Evolutionary conservation across 2,113 vertebrate genomes (phyloP).

Genomic region (Cyprinodon variegatus): DNA sequence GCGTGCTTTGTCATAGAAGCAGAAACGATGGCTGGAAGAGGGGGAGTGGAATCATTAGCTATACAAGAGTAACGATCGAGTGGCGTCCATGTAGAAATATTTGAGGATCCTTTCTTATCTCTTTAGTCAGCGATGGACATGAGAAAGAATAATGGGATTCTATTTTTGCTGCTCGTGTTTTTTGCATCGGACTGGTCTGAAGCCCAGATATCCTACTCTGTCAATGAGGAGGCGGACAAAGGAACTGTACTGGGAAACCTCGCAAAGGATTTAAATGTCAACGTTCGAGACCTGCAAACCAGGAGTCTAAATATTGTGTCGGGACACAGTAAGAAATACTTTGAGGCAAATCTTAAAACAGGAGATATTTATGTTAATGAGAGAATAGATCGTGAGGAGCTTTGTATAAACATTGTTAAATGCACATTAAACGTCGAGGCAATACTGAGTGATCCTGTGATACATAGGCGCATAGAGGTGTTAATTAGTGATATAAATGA

Average conservation of each 20-base stretch:
- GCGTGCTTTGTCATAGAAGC: constrained; percentile 42
- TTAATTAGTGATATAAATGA: constrained; percentile 84
- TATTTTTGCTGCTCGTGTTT: constrained; percentile 7
- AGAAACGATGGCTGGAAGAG: constrained; percentile 6
- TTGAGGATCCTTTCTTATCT: neutral
- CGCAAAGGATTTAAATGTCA: constrained; percentile 76
- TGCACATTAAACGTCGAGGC: constrained; percentile 80
- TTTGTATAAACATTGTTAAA: constrained; percentile 73
- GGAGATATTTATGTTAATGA: constrained; percentile 77
- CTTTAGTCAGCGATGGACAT: constrained; percentile 41
- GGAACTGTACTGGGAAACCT: constrained; percentile 76
- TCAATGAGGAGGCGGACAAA: constrained; percentile 76
- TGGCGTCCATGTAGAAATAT: constrained; percentile 17
- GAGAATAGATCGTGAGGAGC: constrained; percentile 81
- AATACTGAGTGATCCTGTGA: constrained; percentile 78
- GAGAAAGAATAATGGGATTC: constrained; percentile 4
- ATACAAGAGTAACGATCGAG: neutral
- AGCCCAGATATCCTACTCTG: constrained; percentile 65
- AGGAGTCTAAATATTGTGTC: constrained; percentile 76
- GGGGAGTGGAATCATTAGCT: neutral
- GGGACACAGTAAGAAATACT: constrained; percentile 68
- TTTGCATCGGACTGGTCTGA: constrained; percentile 32
- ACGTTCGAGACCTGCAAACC: constrained; percentile 60
- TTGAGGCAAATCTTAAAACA: constrained; percentile 48
- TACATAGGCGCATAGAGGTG: constrained; percentile 78